Evolutionary conservation across 2,113 vertebrate species (phyloP), one percentile per base, ranked within the genome.

Genomic region (Tetraodon nigroviridis): DNA sequence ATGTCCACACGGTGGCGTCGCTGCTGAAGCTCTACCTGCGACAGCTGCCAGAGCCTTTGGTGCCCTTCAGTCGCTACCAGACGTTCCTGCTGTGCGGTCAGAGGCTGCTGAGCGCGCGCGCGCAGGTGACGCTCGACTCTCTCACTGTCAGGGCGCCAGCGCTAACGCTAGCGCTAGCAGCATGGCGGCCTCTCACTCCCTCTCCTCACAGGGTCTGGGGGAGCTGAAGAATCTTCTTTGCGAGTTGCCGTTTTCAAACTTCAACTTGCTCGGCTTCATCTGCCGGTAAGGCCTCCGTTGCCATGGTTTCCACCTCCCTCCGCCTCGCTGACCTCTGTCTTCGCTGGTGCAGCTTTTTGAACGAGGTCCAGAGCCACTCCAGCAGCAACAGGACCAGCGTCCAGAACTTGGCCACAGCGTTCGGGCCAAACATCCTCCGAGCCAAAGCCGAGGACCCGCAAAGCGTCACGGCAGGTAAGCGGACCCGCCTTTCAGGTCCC

Each of bases 381-480:
- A 77, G 73, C 64, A 85, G 79, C 48, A 92, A 92, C 74, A 91
- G 87, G 74, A 92, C 92, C 90, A 90, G 82, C 10, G 76, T 84
- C 46, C 88, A 91, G 67, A 92, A 92, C 69, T 63, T 92, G 61
- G 90, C 91, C 3, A 92, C 90, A 0, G 90, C 91, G 46, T 92
- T 92, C 17, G 91, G 90, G 12, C 91, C 91, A 41, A 92, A 92
- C 70, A 90, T 92, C 61, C 85, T 92, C n/a, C 78, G 90, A 51
- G 88, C 87, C n/a, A 92, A 92, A 82, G 84, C 88, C 3, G 89
- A 92, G 61, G 89, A 92, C 65, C 90, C 87, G 2, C 86, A 91
- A 71, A 91, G 85, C 78, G 88, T 90, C 29, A 81, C 91, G 71
- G 89, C 88, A 88, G 91, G 89, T 89, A 78, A 4, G 44, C 1